A percentile compares a stretch with the other conserved stretches of the same genome.
phyloP scores from a whole-genome alignment of 2,113 vertebrate genomes.

The Melanerpes aurifrons region DNA sequence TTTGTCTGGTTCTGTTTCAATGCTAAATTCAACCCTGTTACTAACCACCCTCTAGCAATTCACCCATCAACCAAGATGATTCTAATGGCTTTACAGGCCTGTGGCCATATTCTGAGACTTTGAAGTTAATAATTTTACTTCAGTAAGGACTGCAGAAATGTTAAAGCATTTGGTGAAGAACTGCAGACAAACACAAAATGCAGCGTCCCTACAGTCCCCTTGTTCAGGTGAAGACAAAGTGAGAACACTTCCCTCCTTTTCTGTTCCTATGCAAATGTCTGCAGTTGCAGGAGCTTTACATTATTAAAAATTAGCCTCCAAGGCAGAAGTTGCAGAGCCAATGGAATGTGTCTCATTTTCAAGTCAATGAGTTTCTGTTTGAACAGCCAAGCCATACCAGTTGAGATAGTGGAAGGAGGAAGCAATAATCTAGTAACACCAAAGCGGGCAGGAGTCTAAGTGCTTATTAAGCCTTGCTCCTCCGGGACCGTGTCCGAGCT shows the following conservation, averaged over 20 bases:
- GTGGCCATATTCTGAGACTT: neutral
- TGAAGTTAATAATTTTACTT: neutral
- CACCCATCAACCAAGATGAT: neutral
- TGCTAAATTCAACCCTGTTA: neutral
- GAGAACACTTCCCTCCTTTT: slow-evolving; percentile 18
- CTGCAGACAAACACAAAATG: slow-evolving; percentile 13
- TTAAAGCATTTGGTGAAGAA: neutral
- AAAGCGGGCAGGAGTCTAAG: neutral
- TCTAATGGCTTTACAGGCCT: neutral
- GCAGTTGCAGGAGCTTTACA: slow-evolving; percentile 38
- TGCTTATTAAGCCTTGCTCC: neutral
- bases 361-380: slow-evolving; percentile 62
- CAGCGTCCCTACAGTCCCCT: neutral
- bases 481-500: neutral
- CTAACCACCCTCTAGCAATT: neutral
- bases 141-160: neutral
- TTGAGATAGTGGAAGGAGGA: slow-evolving; percentile 55
- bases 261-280: slow-evolving; percentile 37
- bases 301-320: slow-evolving; percentile 56
- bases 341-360: slow-evolving; percentile 46
- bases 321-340: slow-evolving; percentile 41
- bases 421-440: slow-evolving; percentile 53
- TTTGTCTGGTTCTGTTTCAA: neutral
- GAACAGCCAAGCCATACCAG: slow-evolving; percentile 50
- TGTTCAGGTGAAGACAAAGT: slow-evolving; percentile 9